phyloP scores from a whole-genome alignment of 1,140 invertebrate species.

The Penaeus vannamei region DNA sequence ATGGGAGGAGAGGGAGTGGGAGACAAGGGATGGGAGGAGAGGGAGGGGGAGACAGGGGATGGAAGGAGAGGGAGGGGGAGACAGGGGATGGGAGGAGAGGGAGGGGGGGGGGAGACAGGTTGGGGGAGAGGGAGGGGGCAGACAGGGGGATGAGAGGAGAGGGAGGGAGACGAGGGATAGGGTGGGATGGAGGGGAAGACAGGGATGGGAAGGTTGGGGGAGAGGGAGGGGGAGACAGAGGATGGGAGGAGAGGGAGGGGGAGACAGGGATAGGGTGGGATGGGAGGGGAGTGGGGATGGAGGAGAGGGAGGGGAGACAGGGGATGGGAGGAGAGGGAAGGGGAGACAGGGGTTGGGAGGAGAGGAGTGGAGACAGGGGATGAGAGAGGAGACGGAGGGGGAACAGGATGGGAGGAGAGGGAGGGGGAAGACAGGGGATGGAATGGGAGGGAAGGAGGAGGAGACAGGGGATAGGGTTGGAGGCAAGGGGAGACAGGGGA shows the following conservation, averaged over 20 bases:
- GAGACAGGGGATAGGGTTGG: background rate
- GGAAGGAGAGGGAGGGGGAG: background rate
- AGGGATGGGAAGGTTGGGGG: background rate
- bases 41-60: background rate
- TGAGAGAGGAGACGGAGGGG: no score
- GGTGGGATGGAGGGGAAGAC: background rate
- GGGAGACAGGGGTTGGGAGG: background rate
- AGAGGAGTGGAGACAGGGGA: background rate
- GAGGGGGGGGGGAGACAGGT: background rate
- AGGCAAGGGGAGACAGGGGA: background rate
- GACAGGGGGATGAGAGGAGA: background rate
- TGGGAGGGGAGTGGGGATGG: background rate
- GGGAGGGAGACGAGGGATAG: background rate
- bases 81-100: background rate
- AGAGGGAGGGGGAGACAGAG: background rate
- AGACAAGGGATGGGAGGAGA: background rate
- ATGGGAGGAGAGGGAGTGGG: background rate
- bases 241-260: background rate
- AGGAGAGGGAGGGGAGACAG: background rate
- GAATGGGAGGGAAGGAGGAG: background rate
- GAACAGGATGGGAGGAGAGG: background rate
- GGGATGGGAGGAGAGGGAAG: background rate
- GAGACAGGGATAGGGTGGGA: background rate
- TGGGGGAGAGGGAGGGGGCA: background rate
- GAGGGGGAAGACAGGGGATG: no score